Evolutionary conservation across 2,113 vertebrate species (phyloP).

Genomic region (Campylorhamphus procurvoides): DNA sequence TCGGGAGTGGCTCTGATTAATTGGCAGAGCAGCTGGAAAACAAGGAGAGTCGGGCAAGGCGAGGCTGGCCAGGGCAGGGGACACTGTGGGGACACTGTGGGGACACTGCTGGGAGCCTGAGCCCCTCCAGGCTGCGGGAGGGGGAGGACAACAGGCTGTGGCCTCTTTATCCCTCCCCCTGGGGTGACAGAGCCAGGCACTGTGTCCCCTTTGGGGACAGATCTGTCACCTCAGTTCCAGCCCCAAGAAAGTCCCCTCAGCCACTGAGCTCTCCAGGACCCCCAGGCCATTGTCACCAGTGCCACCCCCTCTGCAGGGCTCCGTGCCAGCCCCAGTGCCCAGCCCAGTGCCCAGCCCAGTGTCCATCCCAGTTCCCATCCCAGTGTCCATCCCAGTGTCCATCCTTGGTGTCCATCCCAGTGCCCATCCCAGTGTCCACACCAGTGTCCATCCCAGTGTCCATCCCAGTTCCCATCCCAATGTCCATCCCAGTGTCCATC

Average conservation of each 20-base stretch:
- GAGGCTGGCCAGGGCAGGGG: not conserved
- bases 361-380: no score
- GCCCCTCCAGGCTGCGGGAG: no score
- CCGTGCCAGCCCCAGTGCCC: not conserved
- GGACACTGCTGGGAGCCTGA: not conserved
- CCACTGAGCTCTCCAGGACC: not conserved
- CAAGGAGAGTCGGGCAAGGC: not conserved
- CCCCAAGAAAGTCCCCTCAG: not conserved
- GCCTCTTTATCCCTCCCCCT: not conserved
- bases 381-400: not conserved
- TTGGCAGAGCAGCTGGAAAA: slow-evolving; percentile 35
- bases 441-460: not conserved
- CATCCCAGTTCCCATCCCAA: not conserved
- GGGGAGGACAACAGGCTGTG: fast-evolving
- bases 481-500: not conserved
- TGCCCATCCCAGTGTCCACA: not conserved
- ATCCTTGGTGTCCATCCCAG: not conserved
- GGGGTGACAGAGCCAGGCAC: fast-evolving
- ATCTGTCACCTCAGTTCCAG: not conserved
- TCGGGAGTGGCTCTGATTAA: slow-evolving; percentile 49
- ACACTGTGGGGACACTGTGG: not conserved
- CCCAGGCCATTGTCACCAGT: not conserved
- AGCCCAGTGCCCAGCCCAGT: not conserved
- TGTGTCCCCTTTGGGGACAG: not conserved
- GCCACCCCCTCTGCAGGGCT: not conserved